Percentiles rank a stretch among this genome's conserved stretches.
Conservation (phyloP, 92 coral and sea anemone species). For the Palythoa caribaeorum region DNA sequence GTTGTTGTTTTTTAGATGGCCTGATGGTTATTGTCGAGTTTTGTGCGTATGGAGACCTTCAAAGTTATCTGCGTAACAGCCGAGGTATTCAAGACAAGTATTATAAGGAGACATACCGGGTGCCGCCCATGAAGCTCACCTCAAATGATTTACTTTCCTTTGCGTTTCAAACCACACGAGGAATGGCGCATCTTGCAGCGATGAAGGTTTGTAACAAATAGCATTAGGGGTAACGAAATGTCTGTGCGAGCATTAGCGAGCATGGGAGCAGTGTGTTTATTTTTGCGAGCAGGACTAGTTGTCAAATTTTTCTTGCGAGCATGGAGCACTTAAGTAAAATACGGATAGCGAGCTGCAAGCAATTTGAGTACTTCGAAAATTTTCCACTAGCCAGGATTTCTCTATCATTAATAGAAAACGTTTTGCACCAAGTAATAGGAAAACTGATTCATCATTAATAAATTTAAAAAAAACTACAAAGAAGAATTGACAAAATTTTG, state of each 20-base stretch:
- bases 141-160: constrained; percentile 91
- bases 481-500: no score
- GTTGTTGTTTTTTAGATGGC: constrained; percentile 63
- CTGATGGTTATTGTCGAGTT: constrained; percentile 97
- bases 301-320: no score
- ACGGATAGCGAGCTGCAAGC: no score
- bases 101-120: constrained; percentile 88
- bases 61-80: constrained; percentile 94
- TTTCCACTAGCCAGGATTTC: no score
- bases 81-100: constrained; percentile 97
- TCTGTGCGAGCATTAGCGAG: background rate
- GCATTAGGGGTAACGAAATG: background rate
- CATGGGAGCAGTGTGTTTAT: no score
- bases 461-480: no score
- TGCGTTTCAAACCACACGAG: constrained; percentile 89
- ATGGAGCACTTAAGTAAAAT: no score
- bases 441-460: no score
- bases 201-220: constrained; percentile 80
- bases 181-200: constrained; percentile 97
- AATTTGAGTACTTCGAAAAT: no score
- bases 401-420: no score
- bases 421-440: no score
- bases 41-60: constrained; percentile 95
- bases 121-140: constrained; percentile 83
- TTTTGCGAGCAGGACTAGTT: no score